phyloP scores from a whole-genome alignment of 1,140 invertebrate genomes.

The Sarcophaga bullata region DNA sequence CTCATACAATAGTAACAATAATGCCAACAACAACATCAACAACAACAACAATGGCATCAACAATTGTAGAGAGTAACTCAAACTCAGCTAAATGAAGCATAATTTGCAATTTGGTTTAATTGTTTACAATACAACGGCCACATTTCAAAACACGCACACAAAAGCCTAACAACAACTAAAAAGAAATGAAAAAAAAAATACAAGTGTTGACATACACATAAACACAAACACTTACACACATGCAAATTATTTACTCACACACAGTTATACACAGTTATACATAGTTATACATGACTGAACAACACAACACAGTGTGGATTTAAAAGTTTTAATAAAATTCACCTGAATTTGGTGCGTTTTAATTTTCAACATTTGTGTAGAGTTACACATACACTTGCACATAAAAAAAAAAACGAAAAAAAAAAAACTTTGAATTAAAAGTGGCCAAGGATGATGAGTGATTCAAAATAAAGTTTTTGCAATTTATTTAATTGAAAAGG shows the following conservation, averaged over 20 bases:
- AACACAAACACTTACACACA: neutral
- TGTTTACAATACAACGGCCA: constrained; percentile 2
- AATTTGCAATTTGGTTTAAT: constrained; percentile 27
- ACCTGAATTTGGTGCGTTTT: neutral
- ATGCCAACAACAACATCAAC: neutral
- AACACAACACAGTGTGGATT: neutral
- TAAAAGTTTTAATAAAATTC: neutral
- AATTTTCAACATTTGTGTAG: no score
- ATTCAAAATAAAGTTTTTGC: neutral
- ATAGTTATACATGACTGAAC: neutral
- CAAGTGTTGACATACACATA: neutral
- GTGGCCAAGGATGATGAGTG: no score
- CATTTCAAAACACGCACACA: neutral
- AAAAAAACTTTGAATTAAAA: no score
- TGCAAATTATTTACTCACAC: neutral
- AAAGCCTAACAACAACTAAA: neutral
- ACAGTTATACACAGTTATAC: no score
- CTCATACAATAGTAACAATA: neutral
- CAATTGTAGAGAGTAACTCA: neutral
- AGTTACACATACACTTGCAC: no score
- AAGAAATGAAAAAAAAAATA: neutral
- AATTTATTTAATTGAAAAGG: neutral
- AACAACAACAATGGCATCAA: neutral
- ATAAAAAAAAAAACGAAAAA: no score
- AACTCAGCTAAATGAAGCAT: constrained; percentile 2